Evolutionary conservation across 2,113 vertebrate species (phyloP).

Genomic region (Nyctereutes procyonoides): DNA sequence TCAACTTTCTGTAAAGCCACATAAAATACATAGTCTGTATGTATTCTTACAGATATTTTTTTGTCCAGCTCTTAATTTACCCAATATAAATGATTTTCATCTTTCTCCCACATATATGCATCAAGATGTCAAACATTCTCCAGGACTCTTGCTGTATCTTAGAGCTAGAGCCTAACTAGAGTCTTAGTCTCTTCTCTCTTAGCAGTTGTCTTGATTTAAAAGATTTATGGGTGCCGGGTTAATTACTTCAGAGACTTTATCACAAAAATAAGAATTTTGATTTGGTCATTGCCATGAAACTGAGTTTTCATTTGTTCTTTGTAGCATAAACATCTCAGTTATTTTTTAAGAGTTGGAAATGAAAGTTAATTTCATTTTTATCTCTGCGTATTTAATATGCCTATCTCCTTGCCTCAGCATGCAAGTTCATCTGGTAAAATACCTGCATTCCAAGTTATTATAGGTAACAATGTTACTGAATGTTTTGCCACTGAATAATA

Average conservation of each 20-base stretch:
- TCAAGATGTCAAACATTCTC: not conserved
- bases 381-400: not conserved
- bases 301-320: not conserved
- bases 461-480: not conserved
- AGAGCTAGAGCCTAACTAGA: not conserved
- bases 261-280: not conserved
- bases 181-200: not conserved
- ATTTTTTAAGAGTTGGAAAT: not conserved
- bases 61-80: not conserved
- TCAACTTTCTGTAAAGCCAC: not conserved
- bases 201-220: not conserved
- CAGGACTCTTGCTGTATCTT: not conserved
- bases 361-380: constrained; percentile 35
- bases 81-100: not conserved
- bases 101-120: not conserved
- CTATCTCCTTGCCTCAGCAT: not conserved
- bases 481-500: not conserved
- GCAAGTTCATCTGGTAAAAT: not conserved
- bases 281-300: not conserved
- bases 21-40: not conserved
- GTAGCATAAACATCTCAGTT: not conserved
- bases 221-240: not conserved
- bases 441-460: not conserved
- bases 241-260: not conserved
- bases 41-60: not conserved